Percentiles rank a stretch among this genome's conserved stretches.
Conservation (phyloP, 2,797 vertebrate species). For the Notamacropus eugenii region DNA sequence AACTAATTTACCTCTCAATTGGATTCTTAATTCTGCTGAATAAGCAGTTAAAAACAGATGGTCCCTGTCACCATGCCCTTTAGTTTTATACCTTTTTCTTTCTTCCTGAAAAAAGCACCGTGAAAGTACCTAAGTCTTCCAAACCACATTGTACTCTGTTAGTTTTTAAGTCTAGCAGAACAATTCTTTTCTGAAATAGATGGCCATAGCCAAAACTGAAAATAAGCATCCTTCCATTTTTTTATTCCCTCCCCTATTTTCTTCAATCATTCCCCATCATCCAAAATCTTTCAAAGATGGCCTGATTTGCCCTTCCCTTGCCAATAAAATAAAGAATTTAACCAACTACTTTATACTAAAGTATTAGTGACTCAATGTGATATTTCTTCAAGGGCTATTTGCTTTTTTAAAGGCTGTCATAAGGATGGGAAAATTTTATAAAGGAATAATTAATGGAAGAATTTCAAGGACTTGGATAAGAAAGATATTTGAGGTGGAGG, state of each 20-base stretch:
- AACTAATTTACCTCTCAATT: conserved; percentile 11
- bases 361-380: neutral
- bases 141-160: neutral
- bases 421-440: too few species aligned
- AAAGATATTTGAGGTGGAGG: neutral
- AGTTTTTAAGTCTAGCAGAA: neutral
- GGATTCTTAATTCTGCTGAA: neutral
- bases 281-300: neutral
- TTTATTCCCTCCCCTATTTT: neutral
- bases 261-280: neutral
- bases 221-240: neutral
- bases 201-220: neutral
- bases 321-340: neutral
- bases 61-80: neutral
- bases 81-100: conserved; percentile 4
- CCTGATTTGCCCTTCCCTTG: neutral
- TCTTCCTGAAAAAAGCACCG: neutral
- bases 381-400: neutral
- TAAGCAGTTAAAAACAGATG: neutral
- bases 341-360: neutral
- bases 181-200: neutral
- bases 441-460: neutral
- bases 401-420: neutral
- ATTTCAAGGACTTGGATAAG: neutral
- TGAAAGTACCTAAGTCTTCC: neutral